A percentile compares a stretch with the other conserved stretches of the same genome.
Evolutionary conservation across 2,113 vertebrate genomes (phyloP).

Genomic region (Dicerorhinus sumatrensis): DNA sequence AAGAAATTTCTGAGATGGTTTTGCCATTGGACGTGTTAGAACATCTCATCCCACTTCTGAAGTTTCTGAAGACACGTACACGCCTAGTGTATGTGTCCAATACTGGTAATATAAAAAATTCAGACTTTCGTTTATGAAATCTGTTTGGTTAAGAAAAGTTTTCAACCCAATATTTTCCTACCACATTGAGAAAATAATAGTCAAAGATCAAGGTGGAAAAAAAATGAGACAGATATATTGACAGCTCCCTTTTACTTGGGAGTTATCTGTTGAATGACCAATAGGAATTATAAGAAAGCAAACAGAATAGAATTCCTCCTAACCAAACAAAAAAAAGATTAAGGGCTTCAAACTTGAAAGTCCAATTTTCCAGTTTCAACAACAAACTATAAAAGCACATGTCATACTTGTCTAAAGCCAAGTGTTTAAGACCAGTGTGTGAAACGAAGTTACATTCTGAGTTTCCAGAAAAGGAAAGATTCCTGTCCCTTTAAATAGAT

Average conservation of each 20-base stretch:
- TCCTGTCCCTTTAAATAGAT: constrained; percentile 7
- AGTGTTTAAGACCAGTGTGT: neutral
- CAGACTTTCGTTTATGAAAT: neutral
- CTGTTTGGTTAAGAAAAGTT: neutral
- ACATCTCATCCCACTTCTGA: neutral
- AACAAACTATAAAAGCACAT: neutral
- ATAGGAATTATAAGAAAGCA: constrained; percentile 36
- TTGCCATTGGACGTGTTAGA: neutral
- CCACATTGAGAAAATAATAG: neutral
- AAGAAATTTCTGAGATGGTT: neutral
- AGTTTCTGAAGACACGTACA: neutral
- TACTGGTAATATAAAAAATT: neutral
- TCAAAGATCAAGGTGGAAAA: constrained; percentile 48
- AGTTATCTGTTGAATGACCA: constrained; percentile 40
- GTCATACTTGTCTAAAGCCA: neutral
- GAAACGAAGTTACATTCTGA: constrained; percentile 1
- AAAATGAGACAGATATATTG: neutral
- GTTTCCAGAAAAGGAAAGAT: constrained; percentile 37
- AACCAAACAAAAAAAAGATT: neutral
- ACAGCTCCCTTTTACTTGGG: neutral
- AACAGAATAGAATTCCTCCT: constrained; percentile 26
- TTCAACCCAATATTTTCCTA: neutral
- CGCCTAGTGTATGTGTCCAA: neutral
- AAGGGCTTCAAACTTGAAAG: constrained; percentile 41
- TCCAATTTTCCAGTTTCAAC: constrained; percentile 45